These are phyloP conservation scores for Pteropus rufus DNA, from an alignment of 2,797 vertebrate genomes.

Conservation along the genomic window DNA sequence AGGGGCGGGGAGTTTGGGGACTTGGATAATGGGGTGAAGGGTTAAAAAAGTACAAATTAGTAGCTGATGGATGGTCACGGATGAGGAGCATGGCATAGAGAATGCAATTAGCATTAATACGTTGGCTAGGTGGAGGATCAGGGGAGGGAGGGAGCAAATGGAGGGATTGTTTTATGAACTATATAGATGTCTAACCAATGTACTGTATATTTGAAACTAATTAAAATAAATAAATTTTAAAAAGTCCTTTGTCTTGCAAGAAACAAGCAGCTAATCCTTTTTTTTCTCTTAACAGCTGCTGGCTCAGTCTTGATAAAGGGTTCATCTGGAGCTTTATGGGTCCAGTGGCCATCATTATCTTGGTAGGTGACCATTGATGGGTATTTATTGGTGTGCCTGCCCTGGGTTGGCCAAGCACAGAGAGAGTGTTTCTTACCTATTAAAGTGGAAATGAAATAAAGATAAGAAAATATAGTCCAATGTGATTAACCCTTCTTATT, in stretches of 20 bases:
- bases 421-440: not conserved
- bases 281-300: conserved; percentile 74
- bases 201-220: too few species aligned
- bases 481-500: not conserved
- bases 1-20: too few species aligned
- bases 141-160: too few species aligned
- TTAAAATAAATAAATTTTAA: too few species aligned
- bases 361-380: conserved; percentile 67
- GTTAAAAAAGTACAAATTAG: too few species aligned
- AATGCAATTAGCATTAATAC: too few species aligned
- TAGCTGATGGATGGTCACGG: too few species aligned
- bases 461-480: not conserved
- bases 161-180: too few species aligned
- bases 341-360: conserved; percentile 75
- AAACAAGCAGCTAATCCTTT: not conserved
- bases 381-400: not conserved
- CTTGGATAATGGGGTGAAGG: too few species aligned
- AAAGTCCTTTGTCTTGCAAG: not conserved
- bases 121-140: too few species aligned
- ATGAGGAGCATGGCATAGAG: too few species aligned
- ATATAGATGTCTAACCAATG: too few species aligned
- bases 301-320: conserved; percentile 68
- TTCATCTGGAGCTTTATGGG: conserved; percentile 82
- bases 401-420: not conserved
- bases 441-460: not conserved